These are phyloP conservation scores for Battus philenor DNA, from an alignment of 1,140 invertebrate genomes.

Conservation along the genomic window DNA sequence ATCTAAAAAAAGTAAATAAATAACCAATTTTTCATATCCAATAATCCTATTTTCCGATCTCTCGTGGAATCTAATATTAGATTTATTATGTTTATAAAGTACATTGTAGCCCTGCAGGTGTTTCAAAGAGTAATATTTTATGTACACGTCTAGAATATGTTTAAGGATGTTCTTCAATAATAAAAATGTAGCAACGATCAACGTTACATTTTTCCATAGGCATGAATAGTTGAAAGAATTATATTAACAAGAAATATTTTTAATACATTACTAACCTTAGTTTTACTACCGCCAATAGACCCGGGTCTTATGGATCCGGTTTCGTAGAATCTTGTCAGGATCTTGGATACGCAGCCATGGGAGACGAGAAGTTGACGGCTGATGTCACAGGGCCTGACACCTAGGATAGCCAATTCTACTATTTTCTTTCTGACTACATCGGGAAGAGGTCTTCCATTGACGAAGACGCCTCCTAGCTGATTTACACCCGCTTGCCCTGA, in stretches of 20 bases:
- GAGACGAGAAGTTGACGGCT: conserved; percentile 95
- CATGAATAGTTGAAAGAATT: too few relatives aligned
- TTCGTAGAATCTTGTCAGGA: conserved; percentile 96
- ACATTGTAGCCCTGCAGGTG: too few relatives aligned
- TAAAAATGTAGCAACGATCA: too few relatives aligned
- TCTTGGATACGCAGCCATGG: conserved; percentile 94
- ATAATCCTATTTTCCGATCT: too few relatives aligned
- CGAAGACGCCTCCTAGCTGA: conserved; percentile 96
- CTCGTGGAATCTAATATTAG: too few relatives aligned
- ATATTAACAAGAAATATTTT: not conserved
- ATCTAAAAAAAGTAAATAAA: too few relatives aligned
- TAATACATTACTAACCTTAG: conserved; percentile 84
- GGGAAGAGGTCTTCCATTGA: conserved; percentile 95
- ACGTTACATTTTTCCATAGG: too few relatives aligned
- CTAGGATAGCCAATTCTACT: conserved; percentile 93
- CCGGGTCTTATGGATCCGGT: conserved; percentile 94
- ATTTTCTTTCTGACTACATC: conserved; percentile 95
- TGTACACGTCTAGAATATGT: too few relatives aligned
- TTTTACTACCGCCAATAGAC: conserved; percentile 92
- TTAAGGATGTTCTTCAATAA: too few relatives aligned
- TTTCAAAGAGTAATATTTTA: too few relatives aligned
- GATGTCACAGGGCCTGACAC: conserved; percentile 96
- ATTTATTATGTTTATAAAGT: too few relatives aligned
- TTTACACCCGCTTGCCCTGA: conserved; percentile 96
- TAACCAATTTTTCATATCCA: too few relatives aligned